Evolutionary conservation across 2,113 vertebrate genomes (phyloP).

Genomic region (Pachypanchax playfairii): DNA sequence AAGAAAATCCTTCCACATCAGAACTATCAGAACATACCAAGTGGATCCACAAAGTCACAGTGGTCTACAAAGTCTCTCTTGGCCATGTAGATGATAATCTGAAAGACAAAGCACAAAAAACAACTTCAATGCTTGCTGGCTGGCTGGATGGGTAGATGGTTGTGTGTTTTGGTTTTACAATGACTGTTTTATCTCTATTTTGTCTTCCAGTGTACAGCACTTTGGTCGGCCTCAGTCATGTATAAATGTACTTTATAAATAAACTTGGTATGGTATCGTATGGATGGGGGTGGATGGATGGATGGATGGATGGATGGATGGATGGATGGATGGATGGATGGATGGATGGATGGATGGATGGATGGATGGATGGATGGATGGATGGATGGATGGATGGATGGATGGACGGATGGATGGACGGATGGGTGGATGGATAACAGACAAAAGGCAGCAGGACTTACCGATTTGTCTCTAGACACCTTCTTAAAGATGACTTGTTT

Average conservation of each 20-base stretch:
- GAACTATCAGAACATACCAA: slow-evolving; percentile 82
- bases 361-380: not conserved
- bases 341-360: not conserved
- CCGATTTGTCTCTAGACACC: slow-evolving; percentile 88
- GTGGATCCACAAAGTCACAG: slow-evolving; percentile 84
- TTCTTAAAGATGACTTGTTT: slow-evolving; percentile 89
- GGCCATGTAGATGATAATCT: slow-evolving; percentile 91
- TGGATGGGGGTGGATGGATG: not conserved
- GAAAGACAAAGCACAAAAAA: not conserved
- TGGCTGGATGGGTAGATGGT: too few species aligned
- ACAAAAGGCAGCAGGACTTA: slow-evolving; percentile 67
- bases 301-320: not conserved
- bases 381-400: too few species aligned
- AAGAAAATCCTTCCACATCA: not conserved
- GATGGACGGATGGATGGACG: not conserved
- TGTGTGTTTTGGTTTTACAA: too few species aligned
- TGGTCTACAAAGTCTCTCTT: slow-evolving; percentile 92
- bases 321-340: not conserved
- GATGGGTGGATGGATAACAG: not conserved
- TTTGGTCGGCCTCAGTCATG: too few species aligned
- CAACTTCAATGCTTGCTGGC: not conserved
- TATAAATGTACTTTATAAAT: too few species aligned
- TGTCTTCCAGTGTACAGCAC: too few species aligned
- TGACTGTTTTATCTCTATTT: too few species aligned
- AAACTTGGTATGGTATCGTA: too few species aligned